Evolutionary conservation across 2,888 invertebrate species (phyloP).

Genomic region (Beris morrisii): DNA sequence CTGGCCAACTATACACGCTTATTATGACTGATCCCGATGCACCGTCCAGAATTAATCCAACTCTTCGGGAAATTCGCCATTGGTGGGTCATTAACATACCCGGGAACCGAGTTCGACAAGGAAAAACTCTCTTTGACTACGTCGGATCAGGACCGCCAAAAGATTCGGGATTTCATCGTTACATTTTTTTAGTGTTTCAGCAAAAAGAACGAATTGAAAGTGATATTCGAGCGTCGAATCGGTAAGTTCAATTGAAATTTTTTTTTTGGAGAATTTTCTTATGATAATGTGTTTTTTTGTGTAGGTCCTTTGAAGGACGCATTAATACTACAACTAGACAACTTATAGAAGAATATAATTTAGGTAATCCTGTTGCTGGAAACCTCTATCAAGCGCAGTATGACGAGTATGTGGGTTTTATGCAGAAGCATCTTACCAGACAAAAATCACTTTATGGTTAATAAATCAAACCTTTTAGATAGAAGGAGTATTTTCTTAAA

Average conservation of each 20-base stretch:
- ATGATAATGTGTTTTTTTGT: constrained; percentile 10
- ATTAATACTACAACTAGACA: constrained; percentile 61
- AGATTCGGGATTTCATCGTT: constrained; percentile 70
- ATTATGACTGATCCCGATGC: constrained; percentile 75
- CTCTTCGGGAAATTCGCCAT: constrained; percentile 84
- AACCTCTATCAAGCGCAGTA: constrained; percentile 77
- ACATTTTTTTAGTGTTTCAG: constrained; percentile 72
- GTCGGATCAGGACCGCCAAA: constrained; percentile 79
- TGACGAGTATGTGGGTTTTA: constrained; percentile 62
- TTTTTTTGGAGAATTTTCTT: not conserved
- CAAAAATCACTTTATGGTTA: too few species aligned
- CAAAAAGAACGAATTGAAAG: constrained; percentile 57
- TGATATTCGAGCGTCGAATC: not conserved
- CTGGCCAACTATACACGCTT: constrained; percentile 31
- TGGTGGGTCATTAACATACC: constrained; percentile 84
- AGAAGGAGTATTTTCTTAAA: too few species aligned
- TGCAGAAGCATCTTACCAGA: too few species aligned
- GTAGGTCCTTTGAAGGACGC: constrained; percentile 45
- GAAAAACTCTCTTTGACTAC: constrained; percentile 74
- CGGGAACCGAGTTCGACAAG: constrained; percentile 65
- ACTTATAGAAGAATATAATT: constrained; percentile 72
- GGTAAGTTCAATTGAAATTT: constrained; percentile 11
- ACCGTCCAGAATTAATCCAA: constrained; percentile 73
- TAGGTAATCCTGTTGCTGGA: constrained; percentile 73
- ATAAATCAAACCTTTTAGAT: too few species aligned